These are phyloP conservation scores for Drosophila arawakana DNA, from an alignment of 1,140 invertebrate genomes.

Conservation along the genomic window DNA sequence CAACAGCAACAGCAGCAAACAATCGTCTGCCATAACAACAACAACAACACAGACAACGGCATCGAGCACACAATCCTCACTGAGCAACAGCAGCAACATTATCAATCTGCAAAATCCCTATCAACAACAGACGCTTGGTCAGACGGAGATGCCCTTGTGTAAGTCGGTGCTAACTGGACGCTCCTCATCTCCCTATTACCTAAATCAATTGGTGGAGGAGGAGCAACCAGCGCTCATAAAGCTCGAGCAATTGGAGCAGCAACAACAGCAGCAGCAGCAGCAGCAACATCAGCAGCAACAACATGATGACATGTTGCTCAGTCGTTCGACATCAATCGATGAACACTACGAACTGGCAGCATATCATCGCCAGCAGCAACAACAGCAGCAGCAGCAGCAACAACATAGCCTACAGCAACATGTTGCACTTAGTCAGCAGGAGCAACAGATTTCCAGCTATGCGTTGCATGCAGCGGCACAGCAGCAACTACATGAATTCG, in stretches of 20 bases:
- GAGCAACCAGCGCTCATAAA: constrained; percentile 56
- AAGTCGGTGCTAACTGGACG: constrained; percentile 42
- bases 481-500: constrained; percentile 70
- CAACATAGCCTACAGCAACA: constrained; percentile 51
- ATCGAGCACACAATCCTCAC: constrained; percentile 75
- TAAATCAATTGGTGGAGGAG: constrained; percentile 49
- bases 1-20: constrained; percentile 42
- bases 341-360: constrained; percentile 69
- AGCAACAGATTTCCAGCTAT: constrained; percentile 70
- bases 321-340: constrained; percentile 63
- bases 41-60: constrained; percentile 70
- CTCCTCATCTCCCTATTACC: constrained; percentile 56
- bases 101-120: constrained; percentile 71
- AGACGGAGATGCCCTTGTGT: constrained; percentile 60
- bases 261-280: constrained; percentile 39
- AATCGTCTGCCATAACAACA: constrained; percentile 45
- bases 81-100: constrained; percentile 66
- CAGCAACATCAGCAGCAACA: constrained; percentile 43
- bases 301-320: constrained; percentile 66
- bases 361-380: constrained; percentile 66
- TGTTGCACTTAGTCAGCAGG: constrained; percentile 57
- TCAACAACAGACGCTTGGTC: constrained; percentile 61
- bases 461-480: constrained; percentile 61
- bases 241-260: constrained; percentile 62
- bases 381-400: constrained; percentile 55